Percentiles rank a stretch among this genome's conserved stretches.
These are phyloP conservation scores for Thripadectes ignobilis DNA, from an alignment of 2,797 vertebrate genomes.

Conservation along the genomic window DNA sequence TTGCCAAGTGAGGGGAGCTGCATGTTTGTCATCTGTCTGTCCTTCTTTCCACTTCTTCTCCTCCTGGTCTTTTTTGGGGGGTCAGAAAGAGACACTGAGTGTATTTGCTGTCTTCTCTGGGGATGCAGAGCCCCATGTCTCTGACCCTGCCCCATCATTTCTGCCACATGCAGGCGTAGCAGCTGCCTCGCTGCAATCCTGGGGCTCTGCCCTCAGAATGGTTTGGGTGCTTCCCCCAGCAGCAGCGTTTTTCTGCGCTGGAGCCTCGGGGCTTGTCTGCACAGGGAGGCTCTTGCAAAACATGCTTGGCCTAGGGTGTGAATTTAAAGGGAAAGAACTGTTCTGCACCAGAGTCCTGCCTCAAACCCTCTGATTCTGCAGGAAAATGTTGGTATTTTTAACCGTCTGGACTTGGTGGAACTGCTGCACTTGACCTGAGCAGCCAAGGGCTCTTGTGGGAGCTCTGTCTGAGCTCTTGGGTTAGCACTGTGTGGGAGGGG, in stretches of 20 bases:
- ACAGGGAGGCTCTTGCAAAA: conserved; percentile 65
- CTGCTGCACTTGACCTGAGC: not conserved
- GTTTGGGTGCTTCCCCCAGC: conserved; percentile 36
- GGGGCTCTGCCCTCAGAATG: not conserved
- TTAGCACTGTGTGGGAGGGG: rapidly evolving
- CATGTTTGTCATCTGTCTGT: not conserved
- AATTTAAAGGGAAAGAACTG: conserved; percentile 53
- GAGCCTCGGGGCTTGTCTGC: conserved; percentile 60
- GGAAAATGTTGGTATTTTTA: not conserved
- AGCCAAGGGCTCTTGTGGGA: not conserved
- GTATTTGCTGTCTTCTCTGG: not conserved
- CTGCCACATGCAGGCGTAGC: not conserved
- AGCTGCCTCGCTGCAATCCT: not conserved
- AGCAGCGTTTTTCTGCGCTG: not conserved
- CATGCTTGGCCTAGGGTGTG: conserved; percentile 44
- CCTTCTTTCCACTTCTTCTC: not conserved
- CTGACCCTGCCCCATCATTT: not conserved
- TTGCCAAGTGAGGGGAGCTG: not conserved
- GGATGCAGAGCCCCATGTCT: not conserved
- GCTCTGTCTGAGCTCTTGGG: not conserved
- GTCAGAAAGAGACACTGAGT: not conserved
- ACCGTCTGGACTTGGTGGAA: not conserved
- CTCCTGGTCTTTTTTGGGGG: not conserved
- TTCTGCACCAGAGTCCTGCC: not conserved
- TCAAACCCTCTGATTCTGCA: not conserved